Evolutionary conservation across 1,140 invertebrate species (phyloP), one percentile per base, ranked within the genome.

Genomic region (Camponotus vicinus): DNA sequence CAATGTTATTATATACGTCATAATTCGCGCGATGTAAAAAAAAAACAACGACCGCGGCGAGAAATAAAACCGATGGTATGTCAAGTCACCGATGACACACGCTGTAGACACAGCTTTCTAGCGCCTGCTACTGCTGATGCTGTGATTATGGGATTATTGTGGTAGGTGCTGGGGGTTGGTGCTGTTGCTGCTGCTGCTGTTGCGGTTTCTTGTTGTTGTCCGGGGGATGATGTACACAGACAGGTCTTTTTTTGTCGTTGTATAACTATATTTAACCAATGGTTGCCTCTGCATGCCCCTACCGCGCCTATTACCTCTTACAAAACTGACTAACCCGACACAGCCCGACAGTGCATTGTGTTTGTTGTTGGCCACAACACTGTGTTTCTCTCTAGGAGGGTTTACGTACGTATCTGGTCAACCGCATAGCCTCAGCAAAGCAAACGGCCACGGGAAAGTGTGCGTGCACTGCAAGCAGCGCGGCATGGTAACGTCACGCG

Each of bases 381-480:
- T 90, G 64, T 93, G 92, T 94, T 95, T 83, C 94, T 95, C 93
- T 95, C 90, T 93, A 95, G 94, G 94, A 94, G 94, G 94, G 91
- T 93, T 94, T 92, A 93, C 95, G 87, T 95, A 95, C 93, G 92
- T 95, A 93, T 93, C 94, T 91, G 94, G 94, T 93, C 94, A 95
- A 90, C 95, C 95, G 83, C 95, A 95, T 94, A 95, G 94, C 88
- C 95, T 95, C 93, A 95, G 94, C 94, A 95, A 95, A 94, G 95
- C 94, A 89, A 95, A 95, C 92, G 95, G 94, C 88, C 95, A 95
- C 91, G 95, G 95, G 90, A 95, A 95, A 95, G 94, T 95, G 92
- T 95, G 95, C 93, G 93, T 95, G 92, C 94, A 95, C 94, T 95
- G 95, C 94, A 95, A 95, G 93, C 93, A 94, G 88, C 94, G 93